Evolutionary conservation across 2,797 vertebrate species (phyloP), one percentile per base, ranked within the genome.

Genomic region (Bovichtus diacanthus): DNA sequence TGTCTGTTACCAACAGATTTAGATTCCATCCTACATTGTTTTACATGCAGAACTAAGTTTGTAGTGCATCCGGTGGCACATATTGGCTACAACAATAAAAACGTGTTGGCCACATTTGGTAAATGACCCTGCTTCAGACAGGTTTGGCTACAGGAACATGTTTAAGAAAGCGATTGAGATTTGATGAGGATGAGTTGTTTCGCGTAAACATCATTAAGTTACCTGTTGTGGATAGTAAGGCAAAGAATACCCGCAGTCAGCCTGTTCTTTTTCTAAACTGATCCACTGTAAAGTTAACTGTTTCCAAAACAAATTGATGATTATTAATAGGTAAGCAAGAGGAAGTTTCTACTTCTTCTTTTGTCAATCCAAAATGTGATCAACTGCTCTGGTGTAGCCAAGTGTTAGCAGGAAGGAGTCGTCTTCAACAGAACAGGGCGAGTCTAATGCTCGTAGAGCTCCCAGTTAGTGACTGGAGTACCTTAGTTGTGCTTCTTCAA

Each of bases 111-210:
- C 62, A 36, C 69, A 55, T 72, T 49, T 78, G 56, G 11, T 55
- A 12, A 68, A 27, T 21, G 31, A 63, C 21, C n/a, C 19, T 46
- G 23, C 49, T 67, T 60, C n/a, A 34, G 67, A 67, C 15, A 41
- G 10, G 31, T 54, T 46, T 63, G 21, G 31, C 25, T 3, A 16
- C 39, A 5, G n/a, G 58, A 27, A 9, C 0, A 41, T 55, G 25
- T 67, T 53, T 56, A 19, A 51, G 18, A 38, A 58, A 59, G 7
- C 15, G 56, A 15, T 15, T 58, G 6, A 18, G 54, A 53, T 61
- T 70, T 56, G 65, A 66, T 73, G 51, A 74, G 64, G 43, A 51
- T 16, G 64, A 36, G 31, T 76, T 51, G 56, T 74, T 77, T 61
- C 50, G 60, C 51, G 54, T 31, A 65, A 59, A 70, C 44, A 53